Evolutionary conservation across 1,140 invertebrate species (phyloP), one percentile per base, ranked within the genome.

Genomic region (Zophobas atratus): DNA sequence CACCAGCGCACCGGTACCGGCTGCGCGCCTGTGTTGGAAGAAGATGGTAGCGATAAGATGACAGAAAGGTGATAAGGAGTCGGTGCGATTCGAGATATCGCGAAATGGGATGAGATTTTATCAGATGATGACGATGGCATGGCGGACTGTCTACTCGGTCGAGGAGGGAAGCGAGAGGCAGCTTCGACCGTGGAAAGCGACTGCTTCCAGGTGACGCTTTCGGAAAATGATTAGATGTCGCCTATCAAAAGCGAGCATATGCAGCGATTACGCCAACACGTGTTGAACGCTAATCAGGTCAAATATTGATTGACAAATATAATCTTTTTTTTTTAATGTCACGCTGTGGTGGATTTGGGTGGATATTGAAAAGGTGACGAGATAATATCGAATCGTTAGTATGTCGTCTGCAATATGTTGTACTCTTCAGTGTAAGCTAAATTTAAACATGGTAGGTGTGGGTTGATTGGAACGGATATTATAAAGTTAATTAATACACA

Each of bases 61-160:
- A 49, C 49, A 38, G 55, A 56, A 70, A 70, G 41, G 41, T 67
- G 79, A 81, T 81, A 81, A 79, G 70, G 51, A 76, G 60, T 77
- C 77, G 56, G 75, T 76, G 77, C 73, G 77, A 74, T 55, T 63
- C 56, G 77, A 79, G 77, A 81, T 81, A 78, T 78, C 79, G 77
- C 77, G 77, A 77, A 80, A 80, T 80, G 76, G 76, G 79, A 80
- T 80, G 76, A 70, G 77, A 78, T 78, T 43, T 53, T 78, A 81
- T 81, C 77, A 79, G 71, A 63, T 76, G 70, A 81, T 79, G 77
- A 79, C 79, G 77, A 75, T 74, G 77, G 43, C 49, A 67, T 67
- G 60, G 60, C 60, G 38, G 60, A 67, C 60, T 67, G 60, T 67
- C 60, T 67, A 43, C 60, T 43, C 60, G 39, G 55, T 56, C 35